These are phyloP conservation scores for Tadarida brasiliensis DNA, from an alignment of 2,797 vertebrate genomes.

Conservation along the genomic window DNA sequence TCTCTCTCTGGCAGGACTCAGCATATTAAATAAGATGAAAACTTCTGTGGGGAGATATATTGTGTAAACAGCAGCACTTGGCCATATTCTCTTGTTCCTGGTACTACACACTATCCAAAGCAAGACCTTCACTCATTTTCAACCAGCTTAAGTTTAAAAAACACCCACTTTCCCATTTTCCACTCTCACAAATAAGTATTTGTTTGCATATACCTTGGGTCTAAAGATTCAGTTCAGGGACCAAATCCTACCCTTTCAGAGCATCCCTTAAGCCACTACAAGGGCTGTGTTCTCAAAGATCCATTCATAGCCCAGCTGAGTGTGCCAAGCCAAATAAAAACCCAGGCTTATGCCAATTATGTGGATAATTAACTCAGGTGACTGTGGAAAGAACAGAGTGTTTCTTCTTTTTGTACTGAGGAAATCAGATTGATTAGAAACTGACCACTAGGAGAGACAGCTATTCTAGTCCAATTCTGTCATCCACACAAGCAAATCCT, in stretches of 20 bases:
- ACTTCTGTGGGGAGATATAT: neutral
- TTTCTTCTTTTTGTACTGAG: no score
- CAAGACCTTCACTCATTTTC: neutral
- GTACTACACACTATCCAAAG: neutral
- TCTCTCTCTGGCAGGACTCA: neutral
- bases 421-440: neutral
- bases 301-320: no score
- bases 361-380: no score
- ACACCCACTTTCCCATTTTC: neutral
- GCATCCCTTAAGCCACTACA: neutral
- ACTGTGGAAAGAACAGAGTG: no score
- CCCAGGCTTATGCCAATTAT: no score
- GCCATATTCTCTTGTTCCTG: neutral
- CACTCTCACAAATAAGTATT: neutral
- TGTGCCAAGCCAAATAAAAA: no score
- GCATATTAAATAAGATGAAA: conserved; percentile 4
- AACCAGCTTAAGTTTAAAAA: neutral
- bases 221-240: conserved; percentile 8
- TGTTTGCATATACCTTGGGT: neutral
- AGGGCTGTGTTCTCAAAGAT: no score
- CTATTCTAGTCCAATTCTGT: neutral
- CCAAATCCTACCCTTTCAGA: neutral
- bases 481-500: conserved; percentile 47
- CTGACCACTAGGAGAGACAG: neutral
- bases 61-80: conserved; percentile 34